Evolutionary conservation across 2,888 invertebrate species (phyloP), one percentile per base, ranked within the genome.

Genomic region (Megamerina dolium): DNA sequence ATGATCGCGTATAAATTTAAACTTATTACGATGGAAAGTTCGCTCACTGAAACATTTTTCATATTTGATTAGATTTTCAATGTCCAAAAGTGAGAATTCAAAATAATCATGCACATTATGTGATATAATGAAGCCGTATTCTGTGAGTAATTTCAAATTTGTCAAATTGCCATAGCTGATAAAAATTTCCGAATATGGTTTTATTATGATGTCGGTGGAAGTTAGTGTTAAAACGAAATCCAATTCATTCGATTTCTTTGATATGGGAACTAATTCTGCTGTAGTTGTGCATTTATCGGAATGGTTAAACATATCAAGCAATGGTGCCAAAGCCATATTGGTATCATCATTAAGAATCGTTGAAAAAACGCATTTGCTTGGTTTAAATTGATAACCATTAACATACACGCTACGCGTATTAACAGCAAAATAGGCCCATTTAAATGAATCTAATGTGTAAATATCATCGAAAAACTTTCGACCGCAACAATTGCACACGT

Each of bases 271-370:
- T n/a, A 75, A 42, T 33, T 63, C 60, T 1, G 76, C 76, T 20
- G 67, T 61, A 3, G 84, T 83, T 49, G 73, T 71, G 4, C 80
- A 80, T 42, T 70, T 61, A 48, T 77, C 75, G 42, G 83, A 82
- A 63, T 94, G 94, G 74, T 94, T 94, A 50, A 94, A 85, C 73
- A 94, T 79, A 68, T 94, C 94, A 46, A 94, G 74, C 65, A 84
- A 89, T 0, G 94, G 94, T 49, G 88, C 90, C 37, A 94, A 68
- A 5, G 90, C 91, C 70, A 83, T 76, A 51, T 76, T 76, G 19
- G 80, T 78, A 53, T 76, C 75, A 64, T 82, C 82, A 50, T 67
- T 71, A 45, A 83, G 66, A 21, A 77, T 49, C 3, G 51, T 26
- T 32, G 57, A 54, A 31, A 67, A 63, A 43, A 54, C 51, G 26